Evolutionary conservation across 2,888 invertebrate species (phyloP), one percentile per base, ranked within the genome.

Genomic region (Panorpa germanica): DNA sequence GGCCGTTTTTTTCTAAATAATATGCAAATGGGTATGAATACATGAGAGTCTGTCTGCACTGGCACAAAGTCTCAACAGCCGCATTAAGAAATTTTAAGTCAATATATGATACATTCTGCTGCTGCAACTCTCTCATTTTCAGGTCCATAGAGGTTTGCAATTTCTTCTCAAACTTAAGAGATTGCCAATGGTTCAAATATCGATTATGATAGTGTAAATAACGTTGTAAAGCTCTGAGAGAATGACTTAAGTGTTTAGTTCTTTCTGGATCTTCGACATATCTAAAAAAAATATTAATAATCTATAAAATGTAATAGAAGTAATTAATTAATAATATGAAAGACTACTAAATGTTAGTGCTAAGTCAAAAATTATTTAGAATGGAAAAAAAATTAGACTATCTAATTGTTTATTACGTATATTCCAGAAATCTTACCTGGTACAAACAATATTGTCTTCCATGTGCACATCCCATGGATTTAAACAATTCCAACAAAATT

Each of bases 51-150:
- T 95, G 91, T 40, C 96, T 71, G 62, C 95, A 96, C 55, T 83
- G 83, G 59, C 91, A 93, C 36, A 95, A 65, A 52, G 88, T 91
- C 60, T 91, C 91, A 47, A 93, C 91, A 33, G 96, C 96, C 55
- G 90, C 86, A 59, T 86, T 86, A 45, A 98, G 64, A 60, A 96
- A 98, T 67, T 98, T 95, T 42, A 77, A 80, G 70, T 98, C 96
- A 46, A 96, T 96, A 96, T 96, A 98, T 41, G 91, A 91, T 93
- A 96, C 95, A 52, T 90, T 91, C 53, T 91, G 90, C 50, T 91
- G 90, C 52, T 98, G 96, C 95, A 98, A 95, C 59, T 93, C 93
- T 53, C 95, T 93, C 95, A 98, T 96, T 64, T 96, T 96, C 52
- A 81, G 80, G 55, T 91, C 86, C 34, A 95, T 83, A 35, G 83